Evolutionary conservation across 2,113 vertebrate species (phyloP).

Genomic region (Pangasianodon hypophthalmus): DNA sequence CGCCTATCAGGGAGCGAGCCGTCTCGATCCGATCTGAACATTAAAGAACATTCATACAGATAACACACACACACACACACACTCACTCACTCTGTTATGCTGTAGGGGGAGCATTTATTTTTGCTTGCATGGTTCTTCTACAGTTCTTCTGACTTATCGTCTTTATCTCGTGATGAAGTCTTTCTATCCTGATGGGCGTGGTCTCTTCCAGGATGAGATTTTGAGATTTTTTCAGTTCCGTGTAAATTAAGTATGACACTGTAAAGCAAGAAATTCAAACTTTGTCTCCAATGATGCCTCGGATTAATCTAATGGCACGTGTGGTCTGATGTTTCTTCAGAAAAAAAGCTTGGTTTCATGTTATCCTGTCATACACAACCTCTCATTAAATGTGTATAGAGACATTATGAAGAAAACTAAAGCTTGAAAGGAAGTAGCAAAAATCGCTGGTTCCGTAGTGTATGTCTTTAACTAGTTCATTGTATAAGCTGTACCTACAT

Average conservation of each 20-base stretch:
- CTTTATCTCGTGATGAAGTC: too few species aligned
- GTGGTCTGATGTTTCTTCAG: neutral
- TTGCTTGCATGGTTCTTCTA: neutral
- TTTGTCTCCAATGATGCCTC: neutral
- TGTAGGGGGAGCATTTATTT: neutral
- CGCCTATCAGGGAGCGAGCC: neutral
- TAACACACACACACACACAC: neutral
- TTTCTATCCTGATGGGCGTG: neutral
- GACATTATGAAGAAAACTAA: neutral
- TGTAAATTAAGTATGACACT: neutral
- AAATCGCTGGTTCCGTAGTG: neutral
- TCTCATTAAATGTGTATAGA: neutral
- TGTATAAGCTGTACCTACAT: neutral
- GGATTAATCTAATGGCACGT: neutral
- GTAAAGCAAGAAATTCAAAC: neutral
- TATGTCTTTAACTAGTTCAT: neutral
- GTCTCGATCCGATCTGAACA: neutral
- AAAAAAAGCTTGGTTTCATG: too few species aligned
- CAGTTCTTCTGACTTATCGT: neutral
- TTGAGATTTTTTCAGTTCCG: neutral
- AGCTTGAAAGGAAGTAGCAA: neutral
- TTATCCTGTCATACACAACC: too few species aligned
- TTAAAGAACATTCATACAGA: neutral
- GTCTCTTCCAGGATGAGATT: too few species aligned
- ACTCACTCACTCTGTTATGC: neutral